Evolutionary conservation across 2,888 invertebrate genomes (phyloP), one percentile per base, ranked within the genome.

Genomic region (Notodonta ziczac): DNA sequence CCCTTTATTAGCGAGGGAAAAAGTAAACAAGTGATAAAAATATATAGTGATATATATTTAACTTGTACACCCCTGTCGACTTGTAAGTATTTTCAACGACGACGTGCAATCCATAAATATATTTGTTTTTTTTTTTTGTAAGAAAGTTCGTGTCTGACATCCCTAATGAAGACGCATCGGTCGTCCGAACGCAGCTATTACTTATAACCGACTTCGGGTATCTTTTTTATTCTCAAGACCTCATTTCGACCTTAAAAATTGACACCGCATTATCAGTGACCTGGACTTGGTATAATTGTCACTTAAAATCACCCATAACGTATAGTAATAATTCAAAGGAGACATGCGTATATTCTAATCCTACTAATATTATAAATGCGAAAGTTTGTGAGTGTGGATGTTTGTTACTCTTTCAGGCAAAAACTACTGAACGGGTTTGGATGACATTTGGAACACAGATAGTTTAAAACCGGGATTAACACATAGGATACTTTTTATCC

Each of bases 141-240:
- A 35, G 7, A 35, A 35, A 4, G 46, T 46, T 46, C n/a, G n/a
- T 42, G 32, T 52, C 66, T 69, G 80, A 9, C 82, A 86, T 69
- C 87, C 87, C 78, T 87, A 73, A 62, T 57, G 14, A 39, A 24
- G 60, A 67, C 69, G 69, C 69, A 76, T 63, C 73, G 74, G 76
- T 73, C 69, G 76, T 79, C 72, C 75, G 74, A 74, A 65, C 72
- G 72, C 76, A 67, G 70, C 70, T 73, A 78, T 76, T 78, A 77
- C 35, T 39, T 54, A 54, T 39, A 54, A 39, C 32, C 64, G 59
- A 63, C 65, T 71, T 69, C 68, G 70, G 72, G 70, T 67, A 62
- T 61, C 62, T 63, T 73, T 73, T 70, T 76, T 70, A 58, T 59
- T 56, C 50, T 52, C 35, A 62, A 60, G 50, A 55, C 53, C 32